Evolutionary conservation across 2,888 invertebrate species (phyloP).

Genomic region (Dicyrtoma fusca): DNA sequence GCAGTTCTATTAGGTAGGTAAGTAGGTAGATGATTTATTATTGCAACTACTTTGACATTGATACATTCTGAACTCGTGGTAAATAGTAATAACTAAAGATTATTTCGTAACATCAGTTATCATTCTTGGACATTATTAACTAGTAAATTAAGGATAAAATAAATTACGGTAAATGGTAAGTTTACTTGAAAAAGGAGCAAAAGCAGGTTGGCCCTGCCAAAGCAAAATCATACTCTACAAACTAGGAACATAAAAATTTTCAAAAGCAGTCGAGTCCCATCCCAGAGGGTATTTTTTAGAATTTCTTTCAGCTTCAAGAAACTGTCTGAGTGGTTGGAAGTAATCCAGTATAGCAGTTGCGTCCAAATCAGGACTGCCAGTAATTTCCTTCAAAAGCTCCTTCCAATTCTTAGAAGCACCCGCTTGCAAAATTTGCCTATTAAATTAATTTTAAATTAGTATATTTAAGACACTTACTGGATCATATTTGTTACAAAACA

Average conservation of each 20-base stretch:
- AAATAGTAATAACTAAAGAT: too few relatives aligned
- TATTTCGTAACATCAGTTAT: too few relatives aligned
- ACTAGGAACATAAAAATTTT: conserved; percentile 37
- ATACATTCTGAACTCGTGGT: too few relatives aligned
- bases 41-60: too few relatives aligned
- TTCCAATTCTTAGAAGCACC: conserved; percentile 69
- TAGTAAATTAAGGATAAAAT: too few relatives aligned
- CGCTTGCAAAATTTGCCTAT: conserved; percentile 52
- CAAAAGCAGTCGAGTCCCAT: conserved; percentile 64
- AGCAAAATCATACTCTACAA: too few relatives aligned
- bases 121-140: too few relatives aligned
- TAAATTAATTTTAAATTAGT: not conserved
- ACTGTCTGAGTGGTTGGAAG: conserved; percentile 76
- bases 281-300: conserved; percentile 69
- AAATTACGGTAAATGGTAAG: too few relatives aligned
- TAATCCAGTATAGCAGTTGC: conserved; percentile 78
- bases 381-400: conserved; percentile 81
- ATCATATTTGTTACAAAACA: not conserved
- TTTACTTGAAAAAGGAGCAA: too few relatives aligned
- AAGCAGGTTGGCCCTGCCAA: too few relatives aligned
- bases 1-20: too few relatives aligned
- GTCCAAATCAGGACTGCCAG: conserved; percentile 72
- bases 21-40: too few relatives aligned
- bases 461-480: not conserved
- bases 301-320: conserved; percentile 76